These are phyloP conservation scores for Drosophila pallidifrons DNA, from an alignment of 1,140 invertebrate genomes.

Conservation along the genomic window DNA sequence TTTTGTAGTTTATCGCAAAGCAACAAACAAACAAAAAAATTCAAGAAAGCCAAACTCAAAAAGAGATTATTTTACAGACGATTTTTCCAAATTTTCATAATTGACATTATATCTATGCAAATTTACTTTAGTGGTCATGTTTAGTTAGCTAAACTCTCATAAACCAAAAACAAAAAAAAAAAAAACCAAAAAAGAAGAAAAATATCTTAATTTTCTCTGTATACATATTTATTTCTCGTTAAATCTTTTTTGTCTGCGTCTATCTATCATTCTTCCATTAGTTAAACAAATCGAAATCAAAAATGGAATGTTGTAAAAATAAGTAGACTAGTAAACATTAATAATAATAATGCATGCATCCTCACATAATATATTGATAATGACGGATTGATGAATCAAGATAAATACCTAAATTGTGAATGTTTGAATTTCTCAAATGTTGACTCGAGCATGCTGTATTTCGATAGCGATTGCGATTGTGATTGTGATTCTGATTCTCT, in stretches of 20 bases:
- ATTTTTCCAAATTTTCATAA: constrained; percentile 32
- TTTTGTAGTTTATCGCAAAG: constrained; percentile 14
- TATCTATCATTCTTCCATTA: constrained; percentile 9
- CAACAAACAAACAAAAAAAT: not conserved
- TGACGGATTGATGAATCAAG: constrained; percentile 9
- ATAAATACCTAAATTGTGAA: not conserved
- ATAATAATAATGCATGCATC: constrained; percentile 31
- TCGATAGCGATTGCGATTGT: not conserved
- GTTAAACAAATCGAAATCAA: constrained; percentile 3
- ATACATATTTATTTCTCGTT: not conserved
- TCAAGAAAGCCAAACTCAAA: constrained; percentile 18
- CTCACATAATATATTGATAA: not conserved
- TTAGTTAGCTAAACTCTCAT: constrained; percentile 78
- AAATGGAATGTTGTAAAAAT: constrained; percentile 28
- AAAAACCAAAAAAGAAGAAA: constrained; percentile 28
- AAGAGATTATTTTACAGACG: constrained; percentile 11
- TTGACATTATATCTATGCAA: constrained; percentile 22
- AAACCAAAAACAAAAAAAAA: constrained; percentile 24
- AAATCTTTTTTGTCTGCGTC: constrained; percentile 12
- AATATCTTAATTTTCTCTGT: constrained; percentile 1
- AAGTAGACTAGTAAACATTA: constrained; percentile 25
- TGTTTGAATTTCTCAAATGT: not conserved
- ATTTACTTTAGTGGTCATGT: constrained; percentile 72
- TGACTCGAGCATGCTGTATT: constrained; percentile 25
- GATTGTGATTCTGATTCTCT: not conserved